These are phyloP conservation scores for Tachycineta bicolor DNA, from an alignment of 2,113 vertebrate species.

Conservation along the genomic window DNA sequence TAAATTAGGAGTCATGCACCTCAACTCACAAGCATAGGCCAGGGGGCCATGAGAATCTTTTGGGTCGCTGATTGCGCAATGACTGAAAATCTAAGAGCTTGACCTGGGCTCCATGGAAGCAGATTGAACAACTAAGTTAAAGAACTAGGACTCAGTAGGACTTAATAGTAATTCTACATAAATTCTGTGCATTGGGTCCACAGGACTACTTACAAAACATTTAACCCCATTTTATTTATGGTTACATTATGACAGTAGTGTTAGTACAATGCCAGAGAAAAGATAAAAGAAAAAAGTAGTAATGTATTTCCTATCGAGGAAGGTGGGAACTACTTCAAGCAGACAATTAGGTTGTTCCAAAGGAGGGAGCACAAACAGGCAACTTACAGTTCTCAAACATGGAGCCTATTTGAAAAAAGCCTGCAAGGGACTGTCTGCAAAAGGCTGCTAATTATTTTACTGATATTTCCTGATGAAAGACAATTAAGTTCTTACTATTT, in stretches of 20 bases:
- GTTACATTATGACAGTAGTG: background rate
- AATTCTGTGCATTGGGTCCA: background rate
- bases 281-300: background rate
- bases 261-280: background rate
- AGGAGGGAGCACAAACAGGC: background rate
- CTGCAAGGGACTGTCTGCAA: background rate
- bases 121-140: background rate
- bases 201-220: background rate
- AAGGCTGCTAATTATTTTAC: background rate
- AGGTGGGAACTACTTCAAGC: background rate
- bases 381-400: background rate
- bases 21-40: background rate
- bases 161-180: background rate
- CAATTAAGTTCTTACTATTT: background rate
- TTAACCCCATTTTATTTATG: background rate
- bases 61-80: background rate
- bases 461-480: background rate
- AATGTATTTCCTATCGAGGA: background rate
- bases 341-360: background rate
- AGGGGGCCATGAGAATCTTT: background rate
- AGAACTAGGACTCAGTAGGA: background rate
- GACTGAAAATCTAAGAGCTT: background rate
- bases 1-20: background rate
- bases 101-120: background rate
- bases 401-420: background rate